These are phyloP conservation scores for Piprites chloris DNA, from an alignment of 2,113 vertebrate species.

Conservation along the genomic window DNA sequence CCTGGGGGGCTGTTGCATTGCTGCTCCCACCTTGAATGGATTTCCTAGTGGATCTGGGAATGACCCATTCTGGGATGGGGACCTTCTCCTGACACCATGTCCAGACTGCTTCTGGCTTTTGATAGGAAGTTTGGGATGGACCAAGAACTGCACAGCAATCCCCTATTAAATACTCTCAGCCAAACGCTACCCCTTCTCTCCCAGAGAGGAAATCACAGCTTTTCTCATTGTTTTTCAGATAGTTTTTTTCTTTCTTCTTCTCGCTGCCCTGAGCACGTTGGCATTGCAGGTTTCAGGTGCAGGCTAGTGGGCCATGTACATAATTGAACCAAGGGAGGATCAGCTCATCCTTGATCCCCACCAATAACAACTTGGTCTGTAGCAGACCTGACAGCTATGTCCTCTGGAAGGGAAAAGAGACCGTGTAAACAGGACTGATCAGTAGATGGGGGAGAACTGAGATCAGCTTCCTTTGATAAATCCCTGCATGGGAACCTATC, in stretches of 20 bases:
- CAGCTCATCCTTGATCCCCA: neutral
- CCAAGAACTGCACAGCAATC: no score
- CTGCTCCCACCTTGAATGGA: no score
- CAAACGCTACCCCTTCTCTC: neutral
- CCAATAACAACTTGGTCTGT: neutral
- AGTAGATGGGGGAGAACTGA: neutral
- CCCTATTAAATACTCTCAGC: neutral
- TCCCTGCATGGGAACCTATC: fast-evolving
- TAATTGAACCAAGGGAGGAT: neutral
- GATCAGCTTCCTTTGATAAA: neutral
- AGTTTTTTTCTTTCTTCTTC: neutral
- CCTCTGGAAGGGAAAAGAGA: neutral
- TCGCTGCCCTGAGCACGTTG: no score
- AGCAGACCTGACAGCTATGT: neutral
- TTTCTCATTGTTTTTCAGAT: neutral
- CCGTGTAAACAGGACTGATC: neutral
- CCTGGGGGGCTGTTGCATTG: no score
- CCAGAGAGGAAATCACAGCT: neutral
- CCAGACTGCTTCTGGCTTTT: neutral
- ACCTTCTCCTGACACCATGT: no score
- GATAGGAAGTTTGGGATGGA: neutral
- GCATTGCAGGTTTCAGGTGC: neutral
- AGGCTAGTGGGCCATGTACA: fast-evolving
- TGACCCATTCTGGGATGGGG: neutral
- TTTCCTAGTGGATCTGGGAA: neutral